Conservation (phyloP, 1,140 invertebrate species). For the Diploscapter pachys region DNA sequence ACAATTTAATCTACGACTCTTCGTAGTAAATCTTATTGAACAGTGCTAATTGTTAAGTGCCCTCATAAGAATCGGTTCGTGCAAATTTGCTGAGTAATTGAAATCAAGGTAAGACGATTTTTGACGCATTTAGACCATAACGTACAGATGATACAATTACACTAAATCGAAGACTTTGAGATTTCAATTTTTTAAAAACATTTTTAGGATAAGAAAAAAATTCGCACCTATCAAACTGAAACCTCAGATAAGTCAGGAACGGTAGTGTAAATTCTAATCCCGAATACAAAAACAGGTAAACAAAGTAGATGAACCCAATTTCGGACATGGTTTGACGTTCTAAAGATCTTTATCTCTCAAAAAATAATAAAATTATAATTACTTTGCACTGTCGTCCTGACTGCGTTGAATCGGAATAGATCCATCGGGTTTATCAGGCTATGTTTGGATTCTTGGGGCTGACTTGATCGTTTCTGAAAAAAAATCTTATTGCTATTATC, state of each 20-base stretch:
- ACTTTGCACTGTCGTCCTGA: constrained; percentile 7
- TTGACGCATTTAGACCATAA: no score
- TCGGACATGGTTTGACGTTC: constrained; percentile 66
- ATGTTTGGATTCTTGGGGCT: constrained; percentile 49
- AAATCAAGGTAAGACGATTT: no score
- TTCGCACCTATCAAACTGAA: constrained; percentile 70
- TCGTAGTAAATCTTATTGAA: no score
- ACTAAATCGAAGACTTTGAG: no score
- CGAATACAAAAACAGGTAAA: constrained; percentile 93
- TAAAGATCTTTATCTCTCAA: constrained; percentile 21
- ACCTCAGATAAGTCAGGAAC: constrained; percentile 88
- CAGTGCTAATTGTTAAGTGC: no score
- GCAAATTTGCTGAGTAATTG: no score
- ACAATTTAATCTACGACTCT: no score
- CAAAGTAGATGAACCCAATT: constrained; percentile 82
- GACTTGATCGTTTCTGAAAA: constrained; percentile 69
- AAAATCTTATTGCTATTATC: constrained; percentile 51
- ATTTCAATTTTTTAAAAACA: no score
- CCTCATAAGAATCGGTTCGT: no score
- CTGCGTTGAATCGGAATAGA: constrained; percentile 24
- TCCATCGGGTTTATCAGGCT: constrained; percentile 11
- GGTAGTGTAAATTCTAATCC: constrained; percentile 95
- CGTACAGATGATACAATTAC: background rate
- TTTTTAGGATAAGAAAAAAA: background rate
- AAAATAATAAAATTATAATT: background rate